Base-by-base conservation (phyloP, 53 echinoderm and acorn worm genomes). In the Apostichopus leukothele region DNA sequence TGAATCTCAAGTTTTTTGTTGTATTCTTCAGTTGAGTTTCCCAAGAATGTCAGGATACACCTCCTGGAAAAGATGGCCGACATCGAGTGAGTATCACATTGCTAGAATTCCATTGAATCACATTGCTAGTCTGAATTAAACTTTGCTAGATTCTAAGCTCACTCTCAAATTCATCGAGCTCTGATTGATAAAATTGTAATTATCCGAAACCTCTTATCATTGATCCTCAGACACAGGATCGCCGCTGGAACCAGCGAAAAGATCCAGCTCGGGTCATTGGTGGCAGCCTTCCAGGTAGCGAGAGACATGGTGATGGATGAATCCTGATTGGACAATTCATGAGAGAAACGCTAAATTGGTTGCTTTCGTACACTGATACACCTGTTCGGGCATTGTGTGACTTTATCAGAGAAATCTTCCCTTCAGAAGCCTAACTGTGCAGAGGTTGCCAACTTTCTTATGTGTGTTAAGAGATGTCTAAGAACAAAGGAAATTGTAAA, bases 191-290 rank as follows among this genome's bases (percentile, higher is more conserved):
- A 39, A 39, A 39, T 39, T 63, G 14, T 13, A 4, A 63, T 63
- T 9, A 63, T 63, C 16, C 63, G 19, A 75, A 16, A 18, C 10
- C 19, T 76, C 16, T 5, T 25, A n/a, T 25, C 16, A 13, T 52
- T 76, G 86, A 16, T 74, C 79, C 73, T 11, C 92, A 98, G 98
- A 78, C 91, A 98, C 73, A 91, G 98, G 23, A 61, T 98, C 27
- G 98, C 98, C 9, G 95, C 98, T 53, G 95, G 95, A 26, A 98
- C 98, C 79, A 98, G 88, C 78, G 98, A 98, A 68, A 98, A 98
- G 85, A 89, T 96, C 50, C 98, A 98, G 88, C 92, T 98, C 5
- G 93, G 93, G 16, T 98, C 98, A 6, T 76, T 98, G 61, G 89
- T 98, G 26, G 78, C 95, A 60, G 94, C 95, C 76, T 98, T 98